Conservation (phyloP, 2,113 vertebrate genomes). For the Hemiprocne comata region DNA sequence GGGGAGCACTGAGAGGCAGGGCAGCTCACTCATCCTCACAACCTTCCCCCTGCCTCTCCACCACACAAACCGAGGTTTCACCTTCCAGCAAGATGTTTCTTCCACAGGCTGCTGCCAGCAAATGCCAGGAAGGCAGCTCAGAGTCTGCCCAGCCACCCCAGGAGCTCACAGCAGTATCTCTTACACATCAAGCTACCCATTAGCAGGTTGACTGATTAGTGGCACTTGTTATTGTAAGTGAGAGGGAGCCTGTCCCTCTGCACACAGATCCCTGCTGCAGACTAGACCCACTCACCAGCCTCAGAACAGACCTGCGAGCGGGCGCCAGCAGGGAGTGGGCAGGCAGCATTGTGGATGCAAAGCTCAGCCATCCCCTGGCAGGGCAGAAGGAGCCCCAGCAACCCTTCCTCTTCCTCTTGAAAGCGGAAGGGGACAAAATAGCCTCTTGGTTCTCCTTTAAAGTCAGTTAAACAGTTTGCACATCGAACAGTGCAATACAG, state of each 20-base stretch:
- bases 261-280: background rate
- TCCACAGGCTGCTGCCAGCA: background rate
- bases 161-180: background rate
- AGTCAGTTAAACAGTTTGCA: background rate
- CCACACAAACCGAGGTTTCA: background rate
- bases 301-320: background rate
- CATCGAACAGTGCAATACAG: accelerated
- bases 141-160: accelerated
- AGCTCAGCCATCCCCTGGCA: background rate
- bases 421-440: background rate
- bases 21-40: background rate
- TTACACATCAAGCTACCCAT: background rate
- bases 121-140: background rate
- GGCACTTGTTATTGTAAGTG: background rate
- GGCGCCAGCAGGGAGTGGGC: accelerated
- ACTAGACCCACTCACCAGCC: background rate
- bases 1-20: background rate
- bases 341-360: background rate
- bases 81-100: background rate
- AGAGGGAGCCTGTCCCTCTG: background rate
- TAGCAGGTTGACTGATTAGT: background rate
- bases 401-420: background rate
- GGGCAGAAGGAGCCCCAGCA: background rate
- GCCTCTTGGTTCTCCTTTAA: background rate
- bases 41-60: background rate